phyloP scores from a whole-genome alignment of 2,113 vertebrate species.

The Daboia siamensis region DNA sequence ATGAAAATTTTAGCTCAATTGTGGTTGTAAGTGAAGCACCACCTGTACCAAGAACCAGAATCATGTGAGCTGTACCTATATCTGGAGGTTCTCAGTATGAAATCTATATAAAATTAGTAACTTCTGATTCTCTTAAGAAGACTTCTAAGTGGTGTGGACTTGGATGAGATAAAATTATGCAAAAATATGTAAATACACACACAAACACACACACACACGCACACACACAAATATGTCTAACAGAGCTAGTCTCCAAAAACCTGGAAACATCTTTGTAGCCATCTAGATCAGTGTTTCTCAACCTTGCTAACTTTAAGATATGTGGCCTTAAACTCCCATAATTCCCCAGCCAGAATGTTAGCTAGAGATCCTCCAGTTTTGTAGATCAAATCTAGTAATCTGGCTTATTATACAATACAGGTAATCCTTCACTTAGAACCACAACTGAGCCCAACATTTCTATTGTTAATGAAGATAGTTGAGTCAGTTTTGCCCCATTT shows the following conservation, averaged over 20 bases:
- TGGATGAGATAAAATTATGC: not conserved
- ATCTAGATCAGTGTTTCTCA: not conserved
- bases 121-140: not conserved
- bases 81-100: not conserved
- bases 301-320: not conserved
- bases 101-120: not conserved
- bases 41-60: not conserved
- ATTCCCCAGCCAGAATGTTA: not conserved
- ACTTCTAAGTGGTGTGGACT: not conserved
- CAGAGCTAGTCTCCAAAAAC: too few species aligned
- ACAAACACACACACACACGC: too few species aligned
- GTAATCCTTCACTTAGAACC: not conserved
- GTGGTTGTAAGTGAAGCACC: too few species aligned
- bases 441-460: not conserved
- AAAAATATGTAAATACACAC: too few species aligned
- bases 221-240: too few species aligned
- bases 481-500: not conserved
- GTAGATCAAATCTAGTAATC: not conserved
- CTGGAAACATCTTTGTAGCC: not conserved
- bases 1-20: too few species aligned
- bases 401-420: not conserved
- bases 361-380: not conserved
- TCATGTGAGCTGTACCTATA: not conserved
- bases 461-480: not conserved
- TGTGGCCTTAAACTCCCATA: not conserved